Evolutionary conservation across 1,140 invertebrate genomes (phyloP), one percentile per base, ranked within the genome.

Genomic region (Aphaenogaster rudis): DNA sequence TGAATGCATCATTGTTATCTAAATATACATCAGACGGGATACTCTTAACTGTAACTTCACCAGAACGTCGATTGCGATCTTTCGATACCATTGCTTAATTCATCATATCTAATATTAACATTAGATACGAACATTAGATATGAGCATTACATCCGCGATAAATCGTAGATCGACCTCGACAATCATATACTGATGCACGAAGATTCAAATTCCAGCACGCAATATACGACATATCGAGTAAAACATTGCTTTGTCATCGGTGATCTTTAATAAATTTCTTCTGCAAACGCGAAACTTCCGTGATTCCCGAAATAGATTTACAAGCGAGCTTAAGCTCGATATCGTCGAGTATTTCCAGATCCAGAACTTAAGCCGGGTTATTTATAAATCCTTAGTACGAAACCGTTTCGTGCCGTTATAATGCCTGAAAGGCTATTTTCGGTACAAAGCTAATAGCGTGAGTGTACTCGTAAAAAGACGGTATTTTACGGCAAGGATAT

Each of bases 261-360:
- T 21, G 21, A 72, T 82, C 11, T 21, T 82, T 61, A 28, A 59
- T 82, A 57, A 82, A 8, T 36, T 72, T 50, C 15, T 42, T 17
- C 11, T 33, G 33, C 17, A 52, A 64, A 52, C 36, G n/a, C 50
- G 48, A 52, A 7, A 21, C 39, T 89, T 86, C 69, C 82, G 61
- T 39, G 69, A 63, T 54, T 74, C 48, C 17, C 59, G n/a, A 79
- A 78, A 87, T 71, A 84, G 76, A 71, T 88, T 74, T 69, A 86
- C 69, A 48, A 33, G 28, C 59, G 13, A 64, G 15, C 21, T 69
- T 21, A 84, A 64, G 39, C 59, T 9, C 59, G 13, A 67, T 69
- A 71, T 63, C 8, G 5, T n/a, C 8, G 48, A 81, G 11, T 69
- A 67, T 81, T 86, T 81, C 76, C 77, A 89, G 76, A 86, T 86